Evolutionary conservation across 2,888 invertebrate genomes (phyloP), one percentile per base, ranked within the genome.

Genomic region (Odontothrips loti): DNA sequence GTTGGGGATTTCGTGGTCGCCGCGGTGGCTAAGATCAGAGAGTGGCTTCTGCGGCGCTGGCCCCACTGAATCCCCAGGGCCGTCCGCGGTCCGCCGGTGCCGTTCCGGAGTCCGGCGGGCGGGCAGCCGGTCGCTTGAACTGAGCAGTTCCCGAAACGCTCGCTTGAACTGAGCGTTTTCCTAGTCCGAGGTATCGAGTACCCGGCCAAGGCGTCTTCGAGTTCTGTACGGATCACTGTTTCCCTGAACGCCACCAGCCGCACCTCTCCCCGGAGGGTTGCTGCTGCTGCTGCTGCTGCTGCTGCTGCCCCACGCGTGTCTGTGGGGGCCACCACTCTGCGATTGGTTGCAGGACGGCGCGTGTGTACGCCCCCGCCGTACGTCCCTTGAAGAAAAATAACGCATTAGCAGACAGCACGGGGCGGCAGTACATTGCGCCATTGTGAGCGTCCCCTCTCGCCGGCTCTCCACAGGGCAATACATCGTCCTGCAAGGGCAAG

Each of bases 351-450:
- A 43, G 6, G 3, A 43, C 34, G 6, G 34, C 34, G 34, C 34
- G 34, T 43, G 34, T 43, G 34, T 43, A 43, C 34, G 34, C 34
- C 34, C 34, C 34, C 68, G 11, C 23, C 27, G 68, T 15, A 58
- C 34, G 34, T 6, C 68, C 68, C 27, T 27, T n/a, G 27, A 75
- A 75, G 68, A 75, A 75, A 75, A 75, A 75, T 75, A 75, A 75
- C 68, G 68, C 68, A 75, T 75, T 75, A 75, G 68, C 27, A 75
- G 68, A 75, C 68, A 75, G 27, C 68, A 75, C 68, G 27, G 68
- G 10, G 27, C 58, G 9, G 68, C 68, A 23, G 68, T 75, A 75
- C 68, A 27, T 75, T 75, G 8, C 12, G 23, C 68, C 68, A 75
- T 75, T 75, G 68, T 75, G 34, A 43, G 68, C 68, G 68, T 75